Conservation (phyloP, 2,797 vertebrate species). For the Enteromius afrohamiltoni region DNA sequence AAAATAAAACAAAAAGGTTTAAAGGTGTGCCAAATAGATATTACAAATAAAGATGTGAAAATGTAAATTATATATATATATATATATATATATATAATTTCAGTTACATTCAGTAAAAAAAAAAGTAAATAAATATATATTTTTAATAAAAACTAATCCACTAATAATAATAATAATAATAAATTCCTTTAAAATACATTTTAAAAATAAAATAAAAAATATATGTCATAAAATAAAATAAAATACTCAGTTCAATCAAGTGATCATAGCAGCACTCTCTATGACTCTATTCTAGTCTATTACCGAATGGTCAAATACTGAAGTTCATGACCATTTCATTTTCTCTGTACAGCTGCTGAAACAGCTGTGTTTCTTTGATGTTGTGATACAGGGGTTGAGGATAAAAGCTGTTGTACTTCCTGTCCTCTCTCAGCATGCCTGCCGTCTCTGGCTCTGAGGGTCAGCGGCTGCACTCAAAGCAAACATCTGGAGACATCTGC, state of each 20-base stretch:
- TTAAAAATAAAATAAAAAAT: no score
- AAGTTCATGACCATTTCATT: conserved; percentile 48
- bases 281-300: neutral
- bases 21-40: neutral
- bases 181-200: neutral
- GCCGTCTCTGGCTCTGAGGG: conserved; percentile 54
- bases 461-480: conserved; percentile 42
- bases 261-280: neutral
- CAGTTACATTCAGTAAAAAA: no score
- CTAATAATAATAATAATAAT: neutral
- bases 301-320: conserved; percentile 49
- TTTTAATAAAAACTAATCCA: neutral
- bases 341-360: conserved; percentile 62
- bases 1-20: neutral
- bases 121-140: no score
- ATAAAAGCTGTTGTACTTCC: conserved; percentile 56
- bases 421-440: conserved; percentile 56
- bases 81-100: no score
- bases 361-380: conserved; percentile 61
- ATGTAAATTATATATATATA: no score
- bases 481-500: conserved; percentile 54
- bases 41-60: no score
- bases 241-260: neutral
- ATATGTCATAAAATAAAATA: neutral
- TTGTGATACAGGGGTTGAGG: conserved; percentile 27